Base-by-base conservation (phyloP, 2,888 invertebrate genomes). In the Drosophila paramelanica region DNA sequence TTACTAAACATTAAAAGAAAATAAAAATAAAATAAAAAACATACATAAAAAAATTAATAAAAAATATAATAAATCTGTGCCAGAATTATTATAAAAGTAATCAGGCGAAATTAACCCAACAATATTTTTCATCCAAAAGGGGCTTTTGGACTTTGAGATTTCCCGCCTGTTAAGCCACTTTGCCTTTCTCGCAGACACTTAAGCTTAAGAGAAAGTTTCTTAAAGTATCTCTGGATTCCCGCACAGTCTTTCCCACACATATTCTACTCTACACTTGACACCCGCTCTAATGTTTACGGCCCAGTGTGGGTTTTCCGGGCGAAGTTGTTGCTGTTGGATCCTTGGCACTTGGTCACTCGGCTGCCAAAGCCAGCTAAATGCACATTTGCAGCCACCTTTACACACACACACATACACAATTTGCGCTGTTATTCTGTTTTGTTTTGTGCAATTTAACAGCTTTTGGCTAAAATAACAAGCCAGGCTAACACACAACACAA, bases 391-490 rank as follows among this genome's bases (percentile, higher is more conserved):
- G 65, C 41, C 66, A 67, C 46, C 64, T 67, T 67, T 53, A 41
- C 46, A 11, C 23, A 47, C 31, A 67, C 42, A 53, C 49, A 38
- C 42, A 47, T 25, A 55, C 59, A 51, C 47, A 67, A n/a, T 60
- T 8, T 20, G 7, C 50, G 57, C 25, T 43, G 57, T 66, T 51
- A 27, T 31, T 64, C 62, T 73, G 72, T 73, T 88, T 88, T 88
- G 88, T 75, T 88, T 88, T 86, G 73, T 79, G 86, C 88, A 83
- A 83, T 83, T 83, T 83, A 88, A 83, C 83, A 83, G 88, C 83
- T 83, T 83, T 88, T 88, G 88, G 83, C 86, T 73, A 88, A 88
- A 88, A 88, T 88, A 83, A 83, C 88, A 88, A 83, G 83, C 75
- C 86, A 60, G 75, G 57, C 66, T 62, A 77, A 67, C 81, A 79